These are phyloP conservation scores for Eudyptes chrysolophus DNA, from an alignment of 2,113 vertebrate genomes.

Conservation along the genomic window DNA sequence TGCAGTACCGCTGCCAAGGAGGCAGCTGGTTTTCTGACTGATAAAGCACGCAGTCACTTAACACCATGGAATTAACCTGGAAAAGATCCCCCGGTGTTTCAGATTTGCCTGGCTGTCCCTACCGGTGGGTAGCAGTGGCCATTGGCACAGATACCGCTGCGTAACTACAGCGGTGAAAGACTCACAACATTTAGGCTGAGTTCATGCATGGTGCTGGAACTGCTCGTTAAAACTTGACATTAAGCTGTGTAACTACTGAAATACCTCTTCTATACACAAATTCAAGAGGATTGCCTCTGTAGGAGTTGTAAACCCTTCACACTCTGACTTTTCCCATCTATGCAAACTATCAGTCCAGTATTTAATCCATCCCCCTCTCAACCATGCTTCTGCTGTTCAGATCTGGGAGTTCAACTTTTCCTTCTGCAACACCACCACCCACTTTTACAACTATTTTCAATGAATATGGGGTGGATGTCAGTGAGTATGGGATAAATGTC, in stretches of 20 bases:
- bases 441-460: background rate
- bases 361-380: background rate
- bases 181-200: accelerated
- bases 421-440: background rate
- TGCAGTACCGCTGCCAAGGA: background rate
- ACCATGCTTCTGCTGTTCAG: background rate
- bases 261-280: background rate
- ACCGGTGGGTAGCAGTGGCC: accelerated
- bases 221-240: accelerated
- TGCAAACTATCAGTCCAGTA: background rate
- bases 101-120: background rate
- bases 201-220: background rate
- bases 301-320: background rate
- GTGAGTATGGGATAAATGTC: background rate
- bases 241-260: background rate
- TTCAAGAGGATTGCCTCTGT: background rate
- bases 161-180: background rate
- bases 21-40: background rate
- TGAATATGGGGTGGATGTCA: background rate
- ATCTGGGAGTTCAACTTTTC: background rate
- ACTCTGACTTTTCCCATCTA: background rate
- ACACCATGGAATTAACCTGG: background rate
- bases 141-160: accelerated
- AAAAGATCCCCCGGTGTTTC: background rate
- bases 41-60: accelerated